A percentile compares a stretch with the other conserved stretches of the same genome.
Conservation (phyloP, 2,888 invertebrate genomes). For the Gymnosoma rotundatum region DNA sequence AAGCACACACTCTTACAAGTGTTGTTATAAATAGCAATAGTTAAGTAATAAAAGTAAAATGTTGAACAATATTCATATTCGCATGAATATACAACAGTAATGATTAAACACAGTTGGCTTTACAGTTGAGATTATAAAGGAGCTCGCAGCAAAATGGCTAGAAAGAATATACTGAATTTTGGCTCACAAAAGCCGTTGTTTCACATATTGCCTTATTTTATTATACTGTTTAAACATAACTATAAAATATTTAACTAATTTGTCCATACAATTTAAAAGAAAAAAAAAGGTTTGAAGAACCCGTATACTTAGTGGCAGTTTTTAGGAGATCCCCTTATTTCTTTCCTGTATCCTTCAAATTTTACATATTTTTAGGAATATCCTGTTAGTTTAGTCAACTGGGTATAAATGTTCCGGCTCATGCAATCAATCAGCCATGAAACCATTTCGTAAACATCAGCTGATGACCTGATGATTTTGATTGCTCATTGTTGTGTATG, state of each 20-base stretch:
- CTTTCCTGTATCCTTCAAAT: not conserved
- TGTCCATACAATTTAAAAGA: too few species aligned
- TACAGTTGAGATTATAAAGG: too few species aligned
- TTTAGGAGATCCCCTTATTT: not conserved
- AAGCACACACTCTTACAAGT: not conserved
- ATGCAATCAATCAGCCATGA: not conserved
- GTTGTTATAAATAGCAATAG: conserved; percentile 5
- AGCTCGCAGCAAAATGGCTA: too few species aligned
- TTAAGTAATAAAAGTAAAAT: conserved; percentile 8
- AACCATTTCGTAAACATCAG: conserved; percentile 8
- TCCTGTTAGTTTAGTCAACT: not conserved
- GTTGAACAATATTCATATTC: not conserved
- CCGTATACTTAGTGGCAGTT: too few species aligned
- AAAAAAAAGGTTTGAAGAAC: too few species aligned
- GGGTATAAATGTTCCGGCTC: not conserved
- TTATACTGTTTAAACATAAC: too few species aligned
- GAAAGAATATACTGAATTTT: too few species aligned
- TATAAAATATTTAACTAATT: too few species aligned
- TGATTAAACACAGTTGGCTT: not conserved
- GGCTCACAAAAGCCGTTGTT: too few species aligned
- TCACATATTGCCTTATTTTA: too few species aligned
- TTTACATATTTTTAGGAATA: not conserved
- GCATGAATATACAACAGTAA: not conserved
- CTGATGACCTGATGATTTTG: not conserved
- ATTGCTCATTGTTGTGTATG: not conserved